Percentiles rank a stretch among this genome's conserved stretches.
Evolutionary conservation across 1,140 invertebrate species (phyloP).

Genomic region (Homarus americanus): DNA sequence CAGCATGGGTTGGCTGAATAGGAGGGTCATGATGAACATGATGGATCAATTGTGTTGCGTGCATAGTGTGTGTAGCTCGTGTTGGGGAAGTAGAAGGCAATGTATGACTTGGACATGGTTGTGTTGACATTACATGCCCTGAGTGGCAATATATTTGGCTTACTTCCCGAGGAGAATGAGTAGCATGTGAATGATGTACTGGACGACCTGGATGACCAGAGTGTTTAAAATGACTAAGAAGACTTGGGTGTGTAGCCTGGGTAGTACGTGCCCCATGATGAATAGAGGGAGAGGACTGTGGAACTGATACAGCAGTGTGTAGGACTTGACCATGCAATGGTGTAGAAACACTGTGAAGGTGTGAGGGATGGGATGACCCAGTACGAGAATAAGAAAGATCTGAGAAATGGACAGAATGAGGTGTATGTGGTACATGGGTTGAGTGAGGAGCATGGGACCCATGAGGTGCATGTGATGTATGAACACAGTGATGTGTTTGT

Average conservation of each 20-base stretch:
- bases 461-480: neutral
- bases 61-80: neutral
- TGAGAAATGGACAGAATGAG: conserved; percentile 43
- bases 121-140: neutral
- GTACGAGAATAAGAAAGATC: neutral
- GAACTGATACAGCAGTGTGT: neutral
- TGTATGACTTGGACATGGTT: neutral
- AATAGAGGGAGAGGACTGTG: conserved; percentile 21
- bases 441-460: neutral
- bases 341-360: neutral
- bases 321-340: neutral
- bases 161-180: neutral
- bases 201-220: neutral
- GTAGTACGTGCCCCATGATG: conserved; percentile 11
- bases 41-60: conserved; percentile 4
- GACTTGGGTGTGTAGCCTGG: conserved; percentile 1
- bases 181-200: neutral
- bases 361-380: conserved; percentile 1
- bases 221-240: conserved; percentile 24
- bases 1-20: neutral
- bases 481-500: neutral
- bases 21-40: conserved; percentile 5
- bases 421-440: neutral
- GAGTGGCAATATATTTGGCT: neutral
- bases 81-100: neutral